Evolutionary conservation across 2,888 invertebrate genomes (phyloP).

Genomic region (Nephrocerus scutellatus): DNA sequence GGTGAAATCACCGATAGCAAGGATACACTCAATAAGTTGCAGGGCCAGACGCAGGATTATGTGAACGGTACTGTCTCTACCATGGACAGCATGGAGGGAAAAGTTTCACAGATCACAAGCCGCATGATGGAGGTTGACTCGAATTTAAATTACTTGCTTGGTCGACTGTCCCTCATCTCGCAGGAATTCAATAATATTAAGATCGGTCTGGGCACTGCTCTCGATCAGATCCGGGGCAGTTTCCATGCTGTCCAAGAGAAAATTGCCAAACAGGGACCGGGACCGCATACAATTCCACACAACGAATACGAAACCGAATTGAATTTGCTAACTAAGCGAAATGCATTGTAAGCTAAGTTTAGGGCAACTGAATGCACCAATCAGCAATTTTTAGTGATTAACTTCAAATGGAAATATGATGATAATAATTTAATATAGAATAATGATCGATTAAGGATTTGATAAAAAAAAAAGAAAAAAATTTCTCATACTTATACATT

Average conservation of each 20-base stretch:
- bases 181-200: slow-evolving; percentile 81
- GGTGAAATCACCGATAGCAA: slow-evolving; percentile 72
- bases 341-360: slow-evolving; percentile 22
- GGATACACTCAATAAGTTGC: slow-evolving; percentile 64
- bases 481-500: too few relatives aligned
- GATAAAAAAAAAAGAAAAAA: too few relatives aligned
- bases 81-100: slow-evolving; percentile 71
- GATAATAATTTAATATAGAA: too few relatives aligned
- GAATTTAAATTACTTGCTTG: slow-evolving; percentile 75
- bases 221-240: slow-evolving; percentile 63
- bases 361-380: too few relatives aligned
- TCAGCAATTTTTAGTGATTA: too few relatives aligned
- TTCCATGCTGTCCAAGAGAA: slow-evolving; percentile 57
- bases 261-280: slow-evolving; percentile 51
- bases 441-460: too few relatives aligned
- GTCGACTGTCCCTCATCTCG: slow-evolving; percentile 69
- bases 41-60: slow-evolving; percentile 68
- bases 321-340: slow-evolving; percentile 39
- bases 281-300: slow-evolving; percentile 53
- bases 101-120: slow-evolving; percentile 69
- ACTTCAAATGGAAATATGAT: too few relatives aligned
- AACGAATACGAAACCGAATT: slow-evolving; percentile 41
- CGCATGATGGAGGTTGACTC: slow-evolving; percentile 72
- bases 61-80: slow-evolving; percentile 70
- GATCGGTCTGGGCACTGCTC: slow-evolving; percentile 62